Conservation (phyloP, 2,797 vertebrate genomes). For the Tenualosa thibaudeaui region DNA sequence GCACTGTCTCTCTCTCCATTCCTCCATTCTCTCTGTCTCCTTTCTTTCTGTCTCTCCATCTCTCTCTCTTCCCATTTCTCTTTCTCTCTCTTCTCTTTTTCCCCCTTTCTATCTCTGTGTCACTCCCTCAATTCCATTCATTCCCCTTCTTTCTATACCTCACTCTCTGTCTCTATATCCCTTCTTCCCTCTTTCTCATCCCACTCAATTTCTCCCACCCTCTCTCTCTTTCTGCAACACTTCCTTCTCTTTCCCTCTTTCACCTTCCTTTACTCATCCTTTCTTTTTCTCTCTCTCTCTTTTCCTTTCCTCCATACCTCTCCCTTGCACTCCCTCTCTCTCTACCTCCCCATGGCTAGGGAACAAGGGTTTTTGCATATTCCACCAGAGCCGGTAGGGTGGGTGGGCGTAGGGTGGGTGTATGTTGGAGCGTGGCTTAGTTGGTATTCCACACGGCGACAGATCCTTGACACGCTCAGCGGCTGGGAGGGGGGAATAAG, state of each 20-base stretch:
- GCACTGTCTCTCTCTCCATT: not conserved
- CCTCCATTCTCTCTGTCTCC: not conserved
- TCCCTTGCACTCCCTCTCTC: not conserved
- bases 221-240: conserved; percentile 9
- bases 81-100: not conserved
- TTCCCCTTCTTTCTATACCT: not conserved
- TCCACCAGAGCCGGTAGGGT: not conserved
- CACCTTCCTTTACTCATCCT: not conserved
- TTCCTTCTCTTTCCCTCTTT: not conserved
- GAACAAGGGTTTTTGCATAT: not conserved
- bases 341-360: not conserved
- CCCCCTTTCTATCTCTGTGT: not conserved
- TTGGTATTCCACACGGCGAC: conserved; percentile 14
- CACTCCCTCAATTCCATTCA: not conserved
- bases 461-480: conserved; percentile 11
- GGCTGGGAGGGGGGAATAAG: not conserved
- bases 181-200: not conserved
- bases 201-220: conserved; percentile 20
- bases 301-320: not conserved
- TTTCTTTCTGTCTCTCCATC: conserved; percentile 27
- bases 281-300: not conserved
- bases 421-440: not conserved
- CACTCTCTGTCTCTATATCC: conserved; percentile 52
- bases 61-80: not conserved
- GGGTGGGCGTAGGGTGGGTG: not conserved